Conservation (phyloP, 2,888 invertebrate species). For the Rhamphomyia laevipes region DNA sequence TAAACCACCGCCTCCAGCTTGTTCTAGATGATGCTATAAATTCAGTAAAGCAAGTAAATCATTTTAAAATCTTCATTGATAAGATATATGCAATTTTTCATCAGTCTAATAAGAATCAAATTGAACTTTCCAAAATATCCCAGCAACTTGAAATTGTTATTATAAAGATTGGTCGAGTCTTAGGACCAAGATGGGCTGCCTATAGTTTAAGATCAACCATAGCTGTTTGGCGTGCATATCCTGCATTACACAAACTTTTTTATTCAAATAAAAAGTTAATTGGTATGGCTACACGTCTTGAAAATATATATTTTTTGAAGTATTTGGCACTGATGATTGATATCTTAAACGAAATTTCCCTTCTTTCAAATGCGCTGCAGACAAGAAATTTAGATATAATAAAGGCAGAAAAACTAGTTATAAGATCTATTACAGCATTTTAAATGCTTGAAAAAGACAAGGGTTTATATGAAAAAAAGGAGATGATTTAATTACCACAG, state of each 20-base stretch:
- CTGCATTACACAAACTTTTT: neutral
- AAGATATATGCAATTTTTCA: neutral
- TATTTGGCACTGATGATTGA: neutral
- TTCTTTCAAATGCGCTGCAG: neutral
- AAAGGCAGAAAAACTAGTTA: neutral
- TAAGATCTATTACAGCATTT: neutral
- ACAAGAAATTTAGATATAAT: neutral
- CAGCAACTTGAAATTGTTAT: neutral
- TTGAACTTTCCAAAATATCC: neutral
- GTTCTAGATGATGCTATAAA: neutral
- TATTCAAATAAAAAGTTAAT: neutral
- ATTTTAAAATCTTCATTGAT: neutral
- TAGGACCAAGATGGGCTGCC: neutral
- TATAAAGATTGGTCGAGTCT: neutral
- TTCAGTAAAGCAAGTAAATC: neutral
- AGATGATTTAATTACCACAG: neutral
- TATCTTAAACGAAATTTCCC: neutral
- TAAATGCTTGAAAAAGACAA: neutral
- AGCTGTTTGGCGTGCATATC: neutral
- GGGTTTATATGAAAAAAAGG: neutral
- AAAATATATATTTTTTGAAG: neutral
- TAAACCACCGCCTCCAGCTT: neutral
- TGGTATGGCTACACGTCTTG: neutral
- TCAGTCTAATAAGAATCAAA: slow-evolving; percentile 1
- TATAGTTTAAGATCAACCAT: neutral